Conservation (phyloP, 1,140 invertebrate species). For the Drosophila triauraria region DNA sequence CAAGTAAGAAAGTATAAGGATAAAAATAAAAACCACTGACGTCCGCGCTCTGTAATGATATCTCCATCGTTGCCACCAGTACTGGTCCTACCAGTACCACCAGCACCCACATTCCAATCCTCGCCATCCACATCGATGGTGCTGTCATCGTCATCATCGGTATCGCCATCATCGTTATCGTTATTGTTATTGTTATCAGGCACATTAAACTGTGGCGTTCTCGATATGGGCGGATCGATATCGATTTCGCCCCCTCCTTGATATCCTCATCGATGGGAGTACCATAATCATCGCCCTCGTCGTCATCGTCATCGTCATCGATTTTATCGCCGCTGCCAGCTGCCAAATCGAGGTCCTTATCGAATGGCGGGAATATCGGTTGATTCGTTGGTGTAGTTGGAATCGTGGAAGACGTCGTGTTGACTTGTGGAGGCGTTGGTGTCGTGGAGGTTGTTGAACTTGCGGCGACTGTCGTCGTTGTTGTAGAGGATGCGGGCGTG, state of each 20-base stretch:
- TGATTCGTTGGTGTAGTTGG: constrained; percentile 16
- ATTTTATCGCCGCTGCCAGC: constrained; percentile 55
- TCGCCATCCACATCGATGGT: constrained; percentile 52
- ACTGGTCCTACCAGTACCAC: constrained; percentile 34
- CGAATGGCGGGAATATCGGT: constrained; percentile 26
- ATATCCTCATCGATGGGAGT: constrained; percentile 20
- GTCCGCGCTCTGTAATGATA: constrained; percentile 43
- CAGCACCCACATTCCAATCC: constrained; percentile 28
- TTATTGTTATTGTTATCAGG: neutral
- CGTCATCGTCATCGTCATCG: constrained; percentile 23
- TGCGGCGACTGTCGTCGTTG: constrained; percentile 10
- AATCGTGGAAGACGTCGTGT: constrained; percentile 19
- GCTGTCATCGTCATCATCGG: constrained; percentile 18
- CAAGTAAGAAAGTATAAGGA: constrained; percentile 43
- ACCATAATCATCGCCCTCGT: constrained; percentile 36
- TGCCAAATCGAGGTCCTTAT: constrained; percentile 54
- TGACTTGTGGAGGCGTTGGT: neutral
- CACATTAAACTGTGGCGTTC: neutral
- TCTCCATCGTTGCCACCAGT: constrained; percentile 41
- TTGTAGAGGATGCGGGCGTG: constrained; percentile 13
- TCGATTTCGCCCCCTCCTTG: constrained; percentile 14
- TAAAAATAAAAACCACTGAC: constrained; percentile 76
- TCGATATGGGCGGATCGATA: constrained; percentile 10
- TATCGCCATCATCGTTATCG: neutral
- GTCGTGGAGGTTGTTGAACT: constrained; percentile 18